Evolutionary conservation across 2,797 vertebrate species (phyloP).

Genomic region (Eidolon dupreanum): DNA sequence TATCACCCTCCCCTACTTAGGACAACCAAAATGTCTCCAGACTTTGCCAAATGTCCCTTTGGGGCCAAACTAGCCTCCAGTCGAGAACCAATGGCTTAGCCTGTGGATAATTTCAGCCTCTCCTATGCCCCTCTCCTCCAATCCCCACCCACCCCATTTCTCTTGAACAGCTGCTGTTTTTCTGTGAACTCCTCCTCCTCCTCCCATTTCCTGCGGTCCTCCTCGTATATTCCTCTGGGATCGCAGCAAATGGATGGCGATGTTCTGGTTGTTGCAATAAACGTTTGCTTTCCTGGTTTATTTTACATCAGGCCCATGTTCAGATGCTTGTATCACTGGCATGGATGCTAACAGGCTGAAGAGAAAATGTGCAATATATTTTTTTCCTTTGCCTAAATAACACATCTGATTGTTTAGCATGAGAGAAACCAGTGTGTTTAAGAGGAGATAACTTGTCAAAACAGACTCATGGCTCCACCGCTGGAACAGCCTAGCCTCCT

Average conservation of each 20-base stretch:
- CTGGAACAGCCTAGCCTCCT: background rate
- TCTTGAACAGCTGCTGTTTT: background rate
- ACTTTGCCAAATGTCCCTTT: background rate
- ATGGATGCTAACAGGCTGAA: background rate
- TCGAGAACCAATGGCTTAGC: background rate
- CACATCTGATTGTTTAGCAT: background rate
- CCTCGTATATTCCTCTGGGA: background rate
- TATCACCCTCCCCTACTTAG: background rate
- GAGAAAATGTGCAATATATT: background rate
- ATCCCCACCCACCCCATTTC: background rate
- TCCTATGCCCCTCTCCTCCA: accelerated
- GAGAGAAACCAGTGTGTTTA: conserved; percentile 45
- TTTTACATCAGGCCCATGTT: background rate
- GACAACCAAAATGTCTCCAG: background rate
- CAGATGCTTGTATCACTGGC: background rate
- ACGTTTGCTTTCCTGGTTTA: background rate
- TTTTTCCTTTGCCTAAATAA: conserved; percentile 31
- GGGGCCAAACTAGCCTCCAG: background rate
- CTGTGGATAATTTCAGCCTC: background rate
- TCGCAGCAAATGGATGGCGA: background rate
- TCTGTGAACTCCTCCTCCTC: background rate
- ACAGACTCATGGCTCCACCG: background rate
- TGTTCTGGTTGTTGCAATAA: background rate
- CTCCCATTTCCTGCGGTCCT: accelerated
- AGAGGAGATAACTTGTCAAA: conserved; percentile 44